A percentile compares a stretch with the other conserved stretches of the same genome.
phyloP scores from a whole-genome alignment of 2,113 vertebrate species.

The Fukomys damarensis region DNA sequence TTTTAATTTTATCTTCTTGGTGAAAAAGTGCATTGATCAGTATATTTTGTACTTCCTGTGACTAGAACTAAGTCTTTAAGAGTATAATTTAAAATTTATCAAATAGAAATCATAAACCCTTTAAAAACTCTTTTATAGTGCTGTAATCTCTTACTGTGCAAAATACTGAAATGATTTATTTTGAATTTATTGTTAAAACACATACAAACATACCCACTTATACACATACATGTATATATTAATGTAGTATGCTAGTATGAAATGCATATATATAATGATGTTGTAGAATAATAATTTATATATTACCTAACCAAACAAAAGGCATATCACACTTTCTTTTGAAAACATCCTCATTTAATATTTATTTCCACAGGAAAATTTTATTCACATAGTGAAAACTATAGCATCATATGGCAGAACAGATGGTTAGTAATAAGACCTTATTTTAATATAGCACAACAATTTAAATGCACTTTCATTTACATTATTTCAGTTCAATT shows the following conservation, averaged over 20 bases:
- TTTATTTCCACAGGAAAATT: slow-evolving; percentile 16
- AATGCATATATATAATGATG: neutral
- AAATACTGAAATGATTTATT: neutral
- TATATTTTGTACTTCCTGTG: neutral
- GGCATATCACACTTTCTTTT: neutral
- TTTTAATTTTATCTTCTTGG: slow-evolving; percentile 12
- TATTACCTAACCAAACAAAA: neutral
- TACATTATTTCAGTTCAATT: slow-evolving; percentile 64
- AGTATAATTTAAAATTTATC: neutral
- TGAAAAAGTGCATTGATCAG: neutral
- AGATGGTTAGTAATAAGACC: slow-evolving; percentile 49
- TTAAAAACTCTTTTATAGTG: neutral
- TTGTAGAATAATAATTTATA: neutral
- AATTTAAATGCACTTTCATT: slow-evolving; percentile 60
- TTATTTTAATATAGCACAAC: slow-evolving; percentile 55
- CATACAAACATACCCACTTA: neutral
- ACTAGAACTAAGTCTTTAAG: neutral
- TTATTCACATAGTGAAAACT: slow-evolving; percentile 61
- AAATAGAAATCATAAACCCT: neutral
- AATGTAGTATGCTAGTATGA: neutral
- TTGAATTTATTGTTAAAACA: slow-evolving; percentile 41
- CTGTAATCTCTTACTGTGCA: neutral
- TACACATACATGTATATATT: neutral
- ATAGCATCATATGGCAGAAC: slow-evolving; percentile 41
- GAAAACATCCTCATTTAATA: neutral